Conservation (phyloP, 2,797 vertebrate species). For the Ciconia nigra region DNA sequence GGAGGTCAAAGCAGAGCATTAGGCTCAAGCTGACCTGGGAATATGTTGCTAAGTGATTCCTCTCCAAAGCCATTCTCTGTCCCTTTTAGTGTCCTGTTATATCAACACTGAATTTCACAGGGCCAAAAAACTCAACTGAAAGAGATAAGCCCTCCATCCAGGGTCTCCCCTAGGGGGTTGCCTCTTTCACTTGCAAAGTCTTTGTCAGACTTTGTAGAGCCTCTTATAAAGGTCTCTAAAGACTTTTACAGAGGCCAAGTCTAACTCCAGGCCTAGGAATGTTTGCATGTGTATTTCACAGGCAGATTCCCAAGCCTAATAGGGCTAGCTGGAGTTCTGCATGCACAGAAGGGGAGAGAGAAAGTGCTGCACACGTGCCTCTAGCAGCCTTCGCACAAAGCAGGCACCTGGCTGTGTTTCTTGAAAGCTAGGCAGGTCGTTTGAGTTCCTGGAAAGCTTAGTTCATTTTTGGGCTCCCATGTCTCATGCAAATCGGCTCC, state of each 20-base stretch:
- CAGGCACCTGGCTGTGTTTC: background rate
- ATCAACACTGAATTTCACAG: background rate
- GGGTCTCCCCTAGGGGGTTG: background rate
- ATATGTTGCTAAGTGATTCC: background rate
- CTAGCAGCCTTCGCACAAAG: background rate
- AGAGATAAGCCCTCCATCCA: background rate
- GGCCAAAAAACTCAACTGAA: background rate
- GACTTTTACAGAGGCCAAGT: background rate
- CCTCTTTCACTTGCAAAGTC: background rate
- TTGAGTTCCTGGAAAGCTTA: background rate
- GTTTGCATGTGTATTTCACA: background rate
- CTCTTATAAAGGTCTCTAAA: background rate
- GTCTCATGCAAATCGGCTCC: background rate
- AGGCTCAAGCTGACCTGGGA: slow-evolving; percentile 7
- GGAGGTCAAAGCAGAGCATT: slow-evolving; percentile 17
- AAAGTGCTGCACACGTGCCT: background rate
- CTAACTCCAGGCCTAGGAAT: background rate
- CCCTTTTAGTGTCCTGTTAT: background rate
- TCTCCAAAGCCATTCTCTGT: background rate
- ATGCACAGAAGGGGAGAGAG: background rate
- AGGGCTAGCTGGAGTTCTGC: background rate
- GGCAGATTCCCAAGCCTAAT: background rate
- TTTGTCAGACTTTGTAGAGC: background rate
- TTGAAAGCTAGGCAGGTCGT: background rate
- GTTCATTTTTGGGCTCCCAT: background rate